Percentiles rank a stretch among this genome's conserved stretches.
Evolutionary conservation across 2,888 invertebrate species (phyloP).

Genomic region (Ormyrus labotus): DNA sequence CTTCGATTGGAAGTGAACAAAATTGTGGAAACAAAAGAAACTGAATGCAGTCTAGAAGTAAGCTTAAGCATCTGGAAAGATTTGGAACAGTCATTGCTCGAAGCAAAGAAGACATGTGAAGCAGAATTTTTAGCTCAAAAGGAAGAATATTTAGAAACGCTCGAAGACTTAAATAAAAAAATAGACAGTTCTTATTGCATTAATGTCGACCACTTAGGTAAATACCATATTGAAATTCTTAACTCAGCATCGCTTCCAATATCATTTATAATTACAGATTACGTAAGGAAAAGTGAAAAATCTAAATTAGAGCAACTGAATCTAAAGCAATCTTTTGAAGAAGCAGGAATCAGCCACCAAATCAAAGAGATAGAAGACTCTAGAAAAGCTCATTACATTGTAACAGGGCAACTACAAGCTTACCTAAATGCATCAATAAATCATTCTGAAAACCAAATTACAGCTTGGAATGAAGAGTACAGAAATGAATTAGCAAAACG

Average conservation of each 20-base stretch:
- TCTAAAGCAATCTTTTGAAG: slow-evolving; percentile 55
- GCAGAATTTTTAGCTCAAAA: slow-evolving; percentile 56
- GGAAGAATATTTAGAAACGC: slow-evolving; percentile 42
- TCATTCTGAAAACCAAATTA: slow-evolving; percentile 62
- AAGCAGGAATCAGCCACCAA: slow-evolving; percentile 59
- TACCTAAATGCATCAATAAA: slow-evolving; percentile 59
- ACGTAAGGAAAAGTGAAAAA: slow-evolving; percentile 64
- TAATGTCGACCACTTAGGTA: slow-evolving; percentile 52
- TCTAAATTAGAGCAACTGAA: slow-evolving; percentile 65
- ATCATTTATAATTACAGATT: slow-evolving; percentile 59
- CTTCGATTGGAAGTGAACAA: slow-evolving; percentile 63
- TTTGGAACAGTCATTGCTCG: slow-evolving; percentile 59
- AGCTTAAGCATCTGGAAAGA: slow-evolving; percentile 63
- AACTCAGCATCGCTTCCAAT: background rate
- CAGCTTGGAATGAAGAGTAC: slow-evolving; percentile 62
- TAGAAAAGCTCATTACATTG: slow-evolving; percentile 60
- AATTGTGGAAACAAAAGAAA: slow-evolving; percentile 59
- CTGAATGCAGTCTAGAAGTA: slow-evolving; percentile 61
- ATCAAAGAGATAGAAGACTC: slow-evolving; percentile 55
- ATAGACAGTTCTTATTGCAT: slow-evolving; percentile 46
- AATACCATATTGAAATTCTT: background rate
- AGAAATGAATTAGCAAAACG: slow-evolving; percentile 63
- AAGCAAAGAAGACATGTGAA: slow-evolving; percentile 60
- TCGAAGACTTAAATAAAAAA: background rate
- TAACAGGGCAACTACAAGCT: slow-evolving; percentile 60